Evolutionary conservation across 64 coral and sea anemone genomes (phyloP), one percentile per base, ranked within the genome.

Genomic region (Pocillopora damicornis): DNA sequence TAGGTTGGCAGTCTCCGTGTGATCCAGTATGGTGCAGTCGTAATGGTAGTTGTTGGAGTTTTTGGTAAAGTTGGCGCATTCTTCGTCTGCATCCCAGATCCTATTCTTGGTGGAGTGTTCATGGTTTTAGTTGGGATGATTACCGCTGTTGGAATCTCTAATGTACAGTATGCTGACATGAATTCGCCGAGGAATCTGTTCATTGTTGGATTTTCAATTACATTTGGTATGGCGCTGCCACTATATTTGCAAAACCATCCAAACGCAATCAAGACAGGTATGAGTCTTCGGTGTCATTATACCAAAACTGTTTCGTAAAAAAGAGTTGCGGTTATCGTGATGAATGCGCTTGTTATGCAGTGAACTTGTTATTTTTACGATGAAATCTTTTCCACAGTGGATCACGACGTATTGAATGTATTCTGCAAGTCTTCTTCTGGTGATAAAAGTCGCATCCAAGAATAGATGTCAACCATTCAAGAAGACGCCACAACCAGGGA

Each of bases 1-100:
- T 42, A 91, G 89, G 89, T 91, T 13, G 89, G 89, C 73, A 91
- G 89, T 76, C 80, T 80, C 35, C 89, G 89, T 0, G 89, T 91
- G 1, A 69, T 91, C 12, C 89, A 91, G 79, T 91, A 51, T 23
- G 89, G 89, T 30, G 89, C 79, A 57, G 1, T 66, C 0, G 58
- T 85, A 16, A 91, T 91, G 89, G 7, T 91, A n/a, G 16, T 85
- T 35, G 63, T 91, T 3, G 89, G 79, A 20, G 37, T 91, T 60
- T 60, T 91, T 0, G 89, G 89, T 16, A 91, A 91, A 63, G 76
- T 91, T 86, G 80, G 89, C 20, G 89, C 89, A 16, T 38, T 91
- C 14, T 91, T 91, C 80, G 82, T 81, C 22, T 86, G 80, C 9
- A 91, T 91, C 22, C 89, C 89, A 36, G 80, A 91, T 11, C 81